Base-by-base conservation (phyloP, 2,113 vertebrate species). In the Microcebus ravelobensis region DNA sequence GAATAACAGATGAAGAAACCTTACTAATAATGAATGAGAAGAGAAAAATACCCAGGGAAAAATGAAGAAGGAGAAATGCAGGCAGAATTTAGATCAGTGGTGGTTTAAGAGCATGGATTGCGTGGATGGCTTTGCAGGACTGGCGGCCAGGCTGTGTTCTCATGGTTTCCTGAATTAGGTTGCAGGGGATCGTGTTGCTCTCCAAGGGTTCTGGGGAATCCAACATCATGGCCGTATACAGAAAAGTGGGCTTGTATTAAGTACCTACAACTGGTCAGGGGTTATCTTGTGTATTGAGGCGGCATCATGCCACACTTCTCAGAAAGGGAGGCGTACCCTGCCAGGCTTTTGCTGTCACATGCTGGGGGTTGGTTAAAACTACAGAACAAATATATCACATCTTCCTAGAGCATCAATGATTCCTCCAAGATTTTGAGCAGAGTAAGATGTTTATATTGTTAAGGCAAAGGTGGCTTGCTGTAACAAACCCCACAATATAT, bases 11-110 rank as follows among this genome's bases (percentile, higher is more conserved):
- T 42, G 50, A 87, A 90, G 89, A 77, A 95, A 77, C 12, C 18
- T 67, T 74, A 63, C 27, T 79, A 85, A 67, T 57, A 95, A 85
- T 92, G 82, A 90, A 95, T 84, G 84, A 79, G 83, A 79, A 76
- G 57, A 71, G 79, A 93, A 39, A 80, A 83, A 74, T 74, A 84
- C 27, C 45, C 34, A 67, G 48, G 55, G 65, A 92, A 67, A 29
- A 29, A 89, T 84, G 45, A 92, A 88, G 57, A 87, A 95, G 96
- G 92, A 87, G 15, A 92, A 93, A 76, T 50, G 67, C 68, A 95
- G 73, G 68, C 67, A 83, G 80, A 92, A 25, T 77, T 81, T 23
- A 70, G 39, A 90, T 90, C 45, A 87, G 86, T 76, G n/a, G 61
- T 59, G 29, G 12, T 90, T 95, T 90, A 93, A 89, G 57, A 83